Evolutionary conservation across 2,113 vertebrate species (phyloP), one percentile per base, ranked within the genome.

Genomic region (Cryptotis parvus): DNA sequence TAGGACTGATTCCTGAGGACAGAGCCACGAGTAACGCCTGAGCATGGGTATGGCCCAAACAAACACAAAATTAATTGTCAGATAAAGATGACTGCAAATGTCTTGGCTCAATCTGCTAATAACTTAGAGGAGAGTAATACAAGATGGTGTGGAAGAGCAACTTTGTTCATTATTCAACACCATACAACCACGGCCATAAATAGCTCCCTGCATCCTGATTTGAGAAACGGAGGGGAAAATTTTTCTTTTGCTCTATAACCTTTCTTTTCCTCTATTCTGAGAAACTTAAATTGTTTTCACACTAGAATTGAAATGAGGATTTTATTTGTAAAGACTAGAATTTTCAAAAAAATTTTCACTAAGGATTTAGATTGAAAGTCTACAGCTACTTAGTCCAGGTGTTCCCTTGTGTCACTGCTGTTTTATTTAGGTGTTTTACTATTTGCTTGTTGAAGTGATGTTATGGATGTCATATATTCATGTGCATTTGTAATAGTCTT

Each of bases 241-340:
- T 79, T 75, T 76, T 39, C 12, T 31, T 91, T 90, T 75, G 33
- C 43, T 75, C 33, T 92, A 37, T 68, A 49, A 86, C 45, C 45
- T 49, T 79, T 68, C 8, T 84, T 58, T 74, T 63, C 41, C 45
- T 68, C 15, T 4, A 39, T 8, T 49, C 35, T 70, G 45, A 83
- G 76, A 72, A 84, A 70, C 85, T 18, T 18, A 55, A 58, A 58
- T 58, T 58, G 24, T 58, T 22, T 58, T 58, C 20, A 58, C 55
- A 58, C 55, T 58, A 58, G 55, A 58, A 58, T 58, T 58, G 24
- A 20, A 58, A 58, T 22, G 18, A 22, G 55, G 3, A 24, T 58
- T 58, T 24, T 58, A 58, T 58, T 58, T 1, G 55, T 58, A 58
- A 37, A 39, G 90, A 84, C 58, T 66, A 26, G 66, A 20, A 80